Conservation (phyloP, 2,888 invertebrate species). For the Scaptomyza parva region DNA sequence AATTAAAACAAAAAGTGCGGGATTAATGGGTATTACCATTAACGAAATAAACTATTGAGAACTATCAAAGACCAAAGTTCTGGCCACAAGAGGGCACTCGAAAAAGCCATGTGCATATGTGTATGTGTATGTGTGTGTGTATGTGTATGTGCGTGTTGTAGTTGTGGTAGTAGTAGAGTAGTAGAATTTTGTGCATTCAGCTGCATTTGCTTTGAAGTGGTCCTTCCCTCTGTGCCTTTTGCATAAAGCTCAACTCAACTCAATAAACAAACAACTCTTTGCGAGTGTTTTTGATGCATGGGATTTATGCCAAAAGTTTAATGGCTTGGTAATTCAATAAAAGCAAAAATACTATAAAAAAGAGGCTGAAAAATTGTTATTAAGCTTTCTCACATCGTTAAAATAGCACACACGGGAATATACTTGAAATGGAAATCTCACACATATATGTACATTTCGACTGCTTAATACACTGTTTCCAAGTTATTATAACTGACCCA, state of each 20-base stretch:
- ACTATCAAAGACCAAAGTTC: conserved; percentile 31
- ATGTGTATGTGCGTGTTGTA: conserved; percentile 13
- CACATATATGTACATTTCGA: not conserved
- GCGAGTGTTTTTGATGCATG: conserved; percentile 44
- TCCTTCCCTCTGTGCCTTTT: conserved; percentile 41
- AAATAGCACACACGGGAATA: not conserved
- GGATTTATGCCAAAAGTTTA: conserved; percentile 68
- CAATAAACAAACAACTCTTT: conserved; percentile 21
- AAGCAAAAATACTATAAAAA: conserved; percentile 23
- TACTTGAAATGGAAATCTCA: not conserved
- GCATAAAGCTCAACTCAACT: conserved; percentile 51
- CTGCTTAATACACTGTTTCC: not conserved
- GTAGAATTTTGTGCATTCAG: conserved; percentile 45
- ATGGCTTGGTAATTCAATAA: conserved; percentile 67
- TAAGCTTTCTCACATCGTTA: not conserved
- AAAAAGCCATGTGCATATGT: conserved; percentile 15
- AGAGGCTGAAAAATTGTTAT: not conserved
- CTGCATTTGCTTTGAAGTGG: conserved; percentile 57
- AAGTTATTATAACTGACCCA: not conserved
- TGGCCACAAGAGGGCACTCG: conserved; percentile 5
- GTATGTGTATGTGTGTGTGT: conserved; percentile 18
- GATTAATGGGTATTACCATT: conserved; percentile 2
- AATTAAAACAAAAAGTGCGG: conserved; percentile 1
- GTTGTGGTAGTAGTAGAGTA: conserved; percentile 6
- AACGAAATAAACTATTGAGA: conserved; percentile 55